phyloP scores from a whole-genome alignment of 2,888 invertebrate species.

The Cepaea hortensis region DNA sequence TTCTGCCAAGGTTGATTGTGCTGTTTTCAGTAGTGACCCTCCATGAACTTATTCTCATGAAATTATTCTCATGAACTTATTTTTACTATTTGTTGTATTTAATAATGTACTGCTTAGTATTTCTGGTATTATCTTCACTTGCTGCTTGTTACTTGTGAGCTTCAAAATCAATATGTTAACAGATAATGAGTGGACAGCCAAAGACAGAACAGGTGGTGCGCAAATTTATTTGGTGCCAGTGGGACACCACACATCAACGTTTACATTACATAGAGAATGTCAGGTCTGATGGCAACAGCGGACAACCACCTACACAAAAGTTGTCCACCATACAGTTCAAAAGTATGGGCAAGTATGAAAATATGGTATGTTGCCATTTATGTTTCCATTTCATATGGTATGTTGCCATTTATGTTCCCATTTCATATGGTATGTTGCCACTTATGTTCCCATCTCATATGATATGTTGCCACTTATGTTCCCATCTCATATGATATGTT shows the following conservation, averaged over 20 bases:
- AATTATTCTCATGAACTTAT: too few relatives aligned
- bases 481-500: too few relatives aligned
- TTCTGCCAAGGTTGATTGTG: too few relatives aligned
- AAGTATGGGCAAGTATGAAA: conserved; percentile 60
- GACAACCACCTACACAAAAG: conserved; percentile 46
- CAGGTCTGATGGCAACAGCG: conserved; percentile 34
- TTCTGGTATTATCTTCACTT: too few relatives aligned
- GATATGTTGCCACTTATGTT: too few relatives aligned
- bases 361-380: conserved; percentile 59
- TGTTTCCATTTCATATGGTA: background rate
- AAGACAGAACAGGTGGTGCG: conserved; percentile 67
- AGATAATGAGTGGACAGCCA: conserved; percentile 73
- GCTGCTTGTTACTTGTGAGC: too few relatives aligned
- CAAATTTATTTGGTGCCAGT: conserved; percentile 73
- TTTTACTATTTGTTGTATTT: too few relatives aligned
- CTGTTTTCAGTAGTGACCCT: too few relatives aligned
- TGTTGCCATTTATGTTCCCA: background rate
- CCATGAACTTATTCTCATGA: too few relatives aligned
- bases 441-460: too few relatives aligned
- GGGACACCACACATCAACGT: conserved; percentile 66
- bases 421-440: background rate
- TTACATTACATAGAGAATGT: conserved; percentile 67
- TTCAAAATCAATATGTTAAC: too few relatives aligned
- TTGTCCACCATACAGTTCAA: conserved; percentile 67
- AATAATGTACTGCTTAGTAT: too few relatives aligned